Evolutionary conservation across 2,888 invertebrate species (phyloP).

Genomic region (Acleris emargana): DNA sequence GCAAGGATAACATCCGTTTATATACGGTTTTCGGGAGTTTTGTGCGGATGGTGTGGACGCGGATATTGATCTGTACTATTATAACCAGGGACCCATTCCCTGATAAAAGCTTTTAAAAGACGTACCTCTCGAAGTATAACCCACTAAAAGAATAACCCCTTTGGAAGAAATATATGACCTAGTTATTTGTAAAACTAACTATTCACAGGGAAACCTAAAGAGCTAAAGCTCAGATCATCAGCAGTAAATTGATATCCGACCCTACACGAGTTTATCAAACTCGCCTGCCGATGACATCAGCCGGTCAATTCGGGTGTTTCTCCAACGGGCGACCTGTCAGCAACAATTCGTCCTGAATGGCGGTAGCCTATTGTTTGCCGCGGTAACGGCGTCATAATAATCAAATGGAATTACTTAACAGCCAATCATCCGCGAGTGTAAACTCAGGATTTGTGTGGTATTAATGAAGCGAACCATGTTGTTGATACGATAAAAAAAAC

Average conservation of each 20-base stretch:
- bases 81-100: too few species aligned
- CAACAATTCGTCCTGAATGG: slow-evolving; percentile 44
- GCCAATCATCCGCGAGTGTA: slow-evolving; percentile 44
- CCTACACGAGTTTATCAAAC: neutral
- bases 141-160: too few species aligned
- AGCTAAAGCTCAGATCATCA: too few species aligned
- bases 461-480: neutral
- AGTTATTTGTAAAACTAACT: too few species aligned
- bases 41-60: neutral
- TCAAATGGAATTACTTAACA: slow-evolving; percentile 50
- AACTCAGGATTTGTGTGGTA: slow-evolving; percentile 22
- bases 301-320: slow-evolving; percentile 36
- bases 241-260: too few species aligned
- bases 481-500: neutral
- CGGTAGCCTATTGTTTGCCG: slow-evolving; percentile 50
- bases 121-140: too few species aligned
- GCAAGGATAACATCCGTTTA: neutral
- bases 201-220: too few species aligned
- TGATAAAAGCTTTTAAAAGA: too few species aligned
- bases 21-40: neutral
- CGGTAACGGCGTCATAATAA: slow-evolving; percentile 49
- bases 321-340: slow-evolving; percentile 34
- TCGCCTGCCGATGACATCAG: slow-evolving; percentile 28
- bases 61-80: too few species aligned
- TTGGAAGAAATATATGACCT: too few species aligned